Evolutionary conservation across 2,888 invertebrate species (phyloP).

Genomic region (Sminthurides aquaticus): DNA sequence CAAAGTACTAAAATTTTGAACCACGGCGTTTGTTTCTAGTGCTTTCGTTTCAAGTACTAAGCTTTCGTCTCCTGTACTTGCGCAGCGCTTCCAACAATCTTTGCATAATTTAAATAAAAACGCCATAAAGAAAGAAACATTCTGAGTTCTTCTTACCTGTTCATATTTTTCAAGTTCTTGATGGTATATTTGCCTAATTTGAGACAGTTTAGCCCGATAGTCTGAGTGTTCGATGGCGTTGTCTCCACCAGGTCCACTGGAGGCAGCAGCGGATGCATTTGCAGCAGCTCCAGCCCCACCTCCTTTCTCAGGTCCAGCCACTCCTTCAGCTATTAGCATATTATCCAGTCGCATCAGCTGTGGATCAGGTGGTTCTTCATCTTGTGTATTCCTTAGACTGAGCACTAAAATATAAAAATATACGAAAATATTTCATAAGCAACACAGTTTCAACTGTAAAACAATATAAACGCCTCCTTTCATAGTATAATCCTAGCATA

Average conservation of each 20-base stretch:
- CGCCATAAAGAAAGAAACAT: too few relatives aligned
- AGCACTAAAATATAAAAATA: conserved; percentile 59
- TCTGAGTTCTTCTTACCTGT: too few relatives aligned
- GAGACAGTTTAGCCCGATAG: conserved; percentile 95
- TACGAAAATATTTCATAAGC: too few relatives aligned
- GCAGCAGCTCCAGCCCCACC: conserved; percentile 61
- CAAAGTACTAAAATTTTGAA: too few relatives aligned
- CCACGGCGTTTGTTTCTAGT: too few relatives aligned
- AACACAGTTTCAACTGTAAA: not conserved
- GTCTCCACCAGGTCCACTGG: conserved; percentile 69
- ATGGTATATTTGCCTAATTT: conserved; percentile 98
- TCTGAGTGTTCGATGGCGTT: conserved; percentile 99
- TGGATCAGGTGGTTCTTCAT: conserved; percentile 96
- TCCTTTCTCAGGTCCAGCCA: conserved; percentile 90
- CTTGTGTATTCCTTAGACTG: conserved; percentile 91
- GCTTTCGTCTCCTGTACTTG: too few relatives aligned
- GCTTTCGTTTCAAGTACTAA: too few relatives aligned
- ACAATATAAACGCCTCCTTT: not conserved
- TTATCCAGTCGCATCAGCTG: conserved; percentile 98
- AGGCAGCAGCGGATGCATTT: conserved; percentile 80
- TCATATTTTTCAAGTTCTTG: conserved; percentile 99
- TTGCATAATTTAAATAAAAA: too few relatives aligned
- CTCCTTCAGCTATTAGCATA: conserved; percentile 90
- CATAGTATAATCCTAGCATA: not conserved
- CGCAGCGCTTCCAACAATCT: too few relatives aligned